Conservation (phyloP, 1,140 invertebrate genomes). For the Drosophila busckii region DNA sequence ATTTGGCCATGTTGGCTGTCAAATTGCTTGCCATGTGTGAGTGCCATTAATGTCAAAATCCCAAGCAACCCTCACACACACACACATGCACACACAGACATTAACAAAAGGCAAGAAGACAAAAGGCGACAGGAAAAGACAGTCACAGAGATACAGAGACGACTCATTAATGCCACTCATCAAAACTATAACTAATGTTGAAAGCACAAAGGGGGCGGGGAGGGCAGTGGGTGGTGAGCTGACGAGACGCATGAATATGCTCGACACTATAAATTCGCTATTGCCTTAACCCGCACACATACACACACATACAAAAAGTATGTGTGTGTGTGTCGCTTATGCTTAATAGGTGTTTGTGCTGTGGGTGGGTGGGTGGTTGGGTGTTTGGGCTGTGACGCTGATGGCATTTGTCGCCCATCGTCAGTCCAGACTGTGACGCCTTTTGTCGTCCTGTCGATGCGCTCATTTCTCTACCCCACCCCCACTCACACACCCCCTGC, state of each 20-base stretch:
- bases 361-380: not conserved
- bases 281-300: conserved; percentile 7
- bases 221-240: conserved; percentile 4
- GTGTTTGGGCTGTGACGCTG: conserved; percentile 10
- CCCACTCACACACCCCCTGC: conserved; percentile 8
- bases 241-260: conserved; percentile 56
- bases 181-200: conserved; percentile 74
- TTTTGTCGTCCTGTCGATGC: conserved; percentile 16
- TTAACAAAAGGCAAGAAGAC: conserved; percentile 9
- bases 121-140: conserved; percentile 34
- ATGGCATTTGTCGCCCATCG: conserved; percentile 56
- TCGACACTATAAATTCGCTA: conserved; percentile 58
- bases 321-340: conserved; percentile 45
- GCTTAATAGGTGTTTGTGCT: not conserved
- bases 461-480: not conserved
- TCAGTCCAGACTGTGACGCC: conserved; percentile 25
- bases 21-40: conserved; percentile 73
- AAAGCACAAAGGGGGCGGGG: not conserved
- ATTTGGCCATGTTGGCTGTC: conserved; percentile 72
- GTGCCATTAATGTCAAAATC: conserved; percentile 75
- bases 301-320: not conserved
- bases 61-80: conserved; percentile 4
- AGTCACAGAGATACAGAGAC: conserved; percentile 54
- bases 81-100: too few relatives aligned
- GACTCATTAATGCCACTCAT: conserved; percentile 76